A percentile compares a stretch with the other conserved stretches of the same genome.
These are phyloP conservation scores for Colletes gigas DNA, from an alignment of 1,140 invertebrate genomes.

Conservation along the genomic window DNA sequence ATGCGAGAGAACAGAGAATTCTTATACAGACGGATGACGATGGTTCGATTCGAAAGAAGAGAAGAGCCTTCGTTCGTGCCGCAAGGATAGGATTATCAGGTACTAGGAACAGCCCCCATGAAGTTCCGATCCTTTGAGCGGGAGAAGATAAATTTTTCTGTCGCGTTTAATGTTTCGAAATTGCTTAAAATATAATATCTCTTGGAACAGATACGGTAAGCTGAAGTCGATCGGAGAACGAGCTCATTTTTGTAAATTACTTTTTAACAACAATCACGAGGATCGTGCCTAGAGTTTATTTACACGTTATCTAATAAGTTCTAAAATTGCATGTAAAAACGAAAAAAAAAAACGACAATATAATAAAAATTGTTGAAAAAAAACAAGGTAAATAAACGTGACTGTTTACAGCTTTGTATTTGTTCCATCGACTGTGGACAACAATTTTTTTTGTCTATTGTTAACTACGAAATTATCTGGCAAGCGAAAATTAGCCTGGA, in stretches of 20 bases:
- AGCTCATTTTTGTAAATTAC: not conserved
- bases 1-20: conserved; percentile 49
- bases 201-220: not conserved
- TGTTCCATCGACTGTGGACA: not conserved
- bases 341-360: too few species aligned
- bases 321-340: too few species aligned
- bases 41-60: conserved; percentile 1
- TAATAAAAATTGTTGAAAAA: too few species aligned
- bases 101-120: conserved; percentile 76
- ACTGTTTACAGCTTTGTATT: not conserved
- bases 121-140: conserved; percentile 70
- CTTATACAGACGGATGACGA: not conserved
- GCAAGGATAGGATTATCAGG: conserved; percentile 77
- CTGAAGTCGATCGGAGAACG: not conserved
- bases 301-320: too few species aligned
- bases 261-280: too few species aligned
- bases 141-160: conserved; percentile 14
- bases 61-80: conserved; percentile 56
- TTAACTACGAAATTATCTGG: not conserved
- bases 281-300: too few species aligned
- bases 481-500: not conserved
- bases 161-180: conserved; percentile 10
- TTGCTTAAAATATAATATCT: not conserved
- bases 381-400: too few species aligned
- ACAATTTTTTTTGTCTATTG: not conserved